Percentiles rank a stretch among this genome's conserved stretches.
Conservation (phyloP, 2,888 invertebrate species). For the Ochlodes sylvanus region DNA sequence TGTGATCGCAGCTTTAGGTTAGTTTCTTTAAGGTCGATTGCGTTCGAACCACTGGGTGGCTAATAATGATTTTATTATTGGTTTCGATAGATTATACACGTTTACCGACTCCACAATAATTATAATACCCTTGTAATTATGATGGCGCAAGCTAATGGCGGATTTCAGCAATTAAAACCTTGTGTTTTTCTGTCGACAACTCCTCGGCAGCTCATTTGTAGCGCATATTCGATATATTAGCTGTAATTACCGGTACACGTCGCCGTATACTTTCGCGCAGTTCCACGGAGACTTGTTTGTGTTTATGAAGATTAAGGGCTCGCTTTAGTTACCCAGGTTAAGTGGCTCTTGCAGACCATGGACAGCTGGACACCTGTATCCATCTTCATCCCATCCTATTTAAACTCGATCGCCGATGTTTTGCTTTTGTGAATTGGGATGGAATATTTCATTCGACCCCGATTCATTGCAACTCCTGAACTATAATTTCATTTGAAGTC, state of each 20-base stretch:
- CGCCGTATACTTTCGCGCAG: background rate
- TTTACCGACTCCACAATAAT: constrained; percentile 22
- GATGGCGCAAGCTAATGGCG: constrained; percentile 22
- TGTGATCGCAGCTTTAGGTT: constrained; percentile 14
- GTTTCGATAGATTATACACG: constrained; percentile 56
- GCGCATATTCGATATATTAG: background rate
- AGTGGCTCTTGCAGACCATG: no score
- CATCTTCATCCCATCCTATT: no score
- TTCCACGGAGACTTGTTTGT: background rate
- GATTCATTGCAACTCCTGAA: no score
- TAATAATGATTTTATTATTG: constrained; percentile 72
- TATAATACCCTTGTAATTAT: constrained; percentile 24
- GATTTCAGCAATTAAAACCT: constrained; percentile 23
- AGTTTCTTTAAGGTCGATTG: constrained; percentile 24
- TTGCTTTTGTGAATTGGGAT: no score
- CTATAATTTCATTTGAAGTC: no score
- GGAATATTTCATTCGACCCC: no score
- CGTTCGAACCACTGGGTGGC: constrained; percentile 59
- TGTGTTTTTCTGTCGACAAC: constrained; percentile 16
- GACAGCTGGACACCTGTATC: no score
- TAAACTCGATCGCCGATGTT: no score
- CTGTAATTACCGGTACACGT: background rate
- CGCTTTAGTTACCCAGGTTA: no score
- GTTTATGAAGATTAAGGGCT: no score
- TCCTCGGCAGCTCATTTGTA: constrained; percentile 2